Evolutionary conservation across 2,888 invertebrate species (phyloP).

Genomic region (Synergus umbraculus): DNA sequence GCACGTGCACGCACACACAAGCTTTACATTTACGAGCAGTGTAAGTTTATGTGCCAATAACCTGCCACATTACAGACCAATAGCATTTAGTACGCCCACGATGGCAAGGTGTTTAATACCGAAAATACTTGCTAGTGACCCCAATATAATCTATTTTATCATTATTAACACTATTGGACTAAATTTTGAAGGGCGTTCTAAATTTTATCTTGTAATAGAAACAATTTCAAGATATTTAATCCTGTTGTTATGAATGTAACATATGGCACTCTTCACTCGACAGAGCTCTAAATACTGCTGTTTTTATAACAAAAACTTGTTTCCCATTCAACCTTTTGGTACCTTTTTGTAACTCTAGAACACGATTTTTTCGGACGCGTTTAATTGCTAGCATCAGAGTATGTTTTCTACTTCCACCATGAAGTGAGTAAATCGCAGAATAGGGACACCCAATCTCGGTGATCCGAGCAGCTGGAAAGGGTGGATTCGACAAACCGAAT

Average conservation of each 20-base stretch:
- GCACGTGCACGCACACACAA: conserved; percentile 57
- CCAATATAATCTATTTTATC: neutral
- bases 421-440: conserved; percentile 4
- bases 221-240: neutral
- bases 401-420: neutral
- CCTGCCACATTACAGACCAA: conserved; percentile 54
- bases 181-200: too few relatives aligned
- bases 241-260: neutral
- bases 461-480: neutral
- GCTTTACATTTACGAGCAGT: conserved; percentile 56
- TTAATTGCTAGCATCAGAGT: conserved; percentile 19
- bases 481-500: conserved; percentile 28
- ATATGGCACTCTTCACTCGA: neutral
- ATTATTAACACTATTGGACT: neutral
- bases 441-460: neutral
- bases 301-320: neutral
- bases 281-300: neutral
- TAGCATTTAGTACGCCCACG: conserved; percentile 48
- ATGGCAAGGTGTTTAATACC: conserved; percentile 48
- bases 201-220: neutral
- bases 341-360: neutral
- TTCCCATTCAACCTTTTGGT: neutral
- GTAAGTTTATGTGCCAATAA: conserved; percentile 58
- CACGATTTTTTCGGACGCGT: neutral
- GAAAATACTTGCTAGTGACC: neutral